These are phyloP conservation scores for Chaetophractus vellerosus DNA, from an alignment of 2,797 vertebrate species.

Conservation along the genomic window DNA sequence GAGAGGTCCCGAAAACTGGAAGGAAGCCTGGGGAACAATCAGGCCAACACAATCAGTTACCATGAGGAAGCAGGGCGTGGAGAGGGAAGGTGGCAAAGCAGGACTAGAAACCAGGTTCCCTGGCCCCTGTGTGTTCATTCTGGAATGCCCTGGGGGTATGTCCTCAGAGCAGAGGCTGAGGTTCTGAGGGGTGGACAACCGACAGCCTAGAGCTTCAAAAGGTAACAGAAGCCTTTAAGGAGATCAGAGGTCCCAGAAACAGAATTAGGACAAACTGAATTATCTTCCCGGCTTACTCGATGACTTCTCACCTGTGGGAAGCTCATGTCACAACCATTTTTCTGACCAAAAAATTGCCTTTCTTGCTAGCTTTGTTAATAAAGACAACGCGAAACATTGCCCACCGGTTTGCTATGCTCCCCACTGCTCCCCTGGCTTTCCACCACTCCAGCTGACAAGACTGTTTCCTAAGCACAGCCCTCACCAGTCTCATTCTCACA, in stretches of 20 bases:
- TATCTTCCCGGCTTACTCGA: conserved; percentile 24
- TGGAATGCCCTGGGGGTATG: neutral
- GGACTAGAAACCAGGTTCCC: neutral
- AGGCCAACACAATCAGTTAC: neutral
- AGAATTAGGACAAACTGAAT: neutral
- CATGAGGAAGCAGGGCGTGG: neutral
- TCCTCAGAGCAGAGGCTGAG: neutral
- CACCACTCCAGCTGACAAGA: neutral
- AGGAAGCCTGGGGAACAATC: neutral
- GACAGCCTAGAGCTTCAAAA: conserved; percentile 7
- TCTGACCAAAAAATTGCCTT: neutral
- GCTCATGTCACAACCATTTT: neutral
- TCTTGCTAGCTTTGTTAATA: neutral
- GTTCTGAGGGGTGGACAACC: neutral
- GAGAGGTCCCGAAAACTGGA: neutral
- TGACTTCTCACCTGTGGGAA: conserved; percentile 31
- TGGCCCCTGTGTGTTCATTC: neutral
- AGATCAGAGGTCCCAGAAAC: conserved; percentile 31
- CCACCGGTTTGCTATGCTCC: neutral
- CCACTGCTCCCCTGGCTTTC: neutral
- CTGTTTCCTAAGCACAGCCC: neutral
- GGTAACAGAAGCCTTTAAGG: conserved; percentile 4
- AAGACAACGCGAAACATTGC: neutral
- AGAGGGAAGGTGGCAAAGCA: neutral
- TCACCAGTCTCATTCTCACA: neutral